Base-by-base conservation (phyloP, 2,113 vertebrate genomes). In the Melanerpes formicivorus region DNA sequence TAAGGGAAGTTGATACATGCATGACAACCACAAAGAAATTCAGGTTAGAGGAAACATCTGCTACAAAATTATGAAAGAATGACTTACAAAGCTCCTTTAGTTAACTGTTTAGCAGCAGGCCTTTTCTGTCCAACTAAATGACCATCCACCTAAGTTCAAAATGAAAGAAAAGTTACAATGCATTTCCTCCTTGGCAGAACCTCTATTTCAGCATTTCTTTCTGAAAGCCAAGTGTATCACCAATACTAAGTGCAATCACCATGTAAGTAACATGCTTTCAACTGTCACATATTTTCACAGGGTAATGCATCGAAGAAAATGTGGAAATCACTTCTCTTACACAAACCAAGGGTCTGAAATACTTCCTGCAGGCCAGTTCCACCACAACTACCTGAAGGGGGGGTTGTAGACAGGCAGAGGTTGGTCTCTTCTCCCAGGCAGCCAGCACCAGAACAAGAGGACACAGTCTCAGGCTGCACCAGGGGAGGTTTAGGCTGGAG, bases 31-130 rank as follows among this genome's bases (percentile, higher is more conserved):
- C 30, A 80, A 59, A n/a, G 26, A 60, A 32, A 75, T 11, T 3
- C 70, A 84, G 30, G 22, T 71, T 77, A 73, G 55, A 78, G 34
- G 42, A 90, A 90, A 67, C 8, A 18, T 64, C 67, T 81, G n/a
- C 26, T 94, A 71, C 6, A 17, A 80, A 88, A 83, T 58, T 27
- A 83, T 34, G 30, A n/a, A 17, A 30, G 5, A 63, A 75, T 18
- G 19, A 99, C 99, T 98, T 96, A 99, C 99, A 99, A 98, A 96
- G 98, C 98, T 98, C 98, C 98, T 98, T 98, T 99, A 72, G 99
- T 99, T 65, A 99, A 98, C 44, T 99, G 98, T n/a, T 98, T 98
- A 67, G 98, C 93, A 90, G 98, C 98, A 62, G 98, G 98, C 92
- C 98, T 98, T 96, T 99, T 99, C 93, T 98, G 98, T 96, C 98